phyloP scores from a whole-genome alignment of 2,797 vertebrate genomes.

The Micropoecilia bifurca region DNA sequence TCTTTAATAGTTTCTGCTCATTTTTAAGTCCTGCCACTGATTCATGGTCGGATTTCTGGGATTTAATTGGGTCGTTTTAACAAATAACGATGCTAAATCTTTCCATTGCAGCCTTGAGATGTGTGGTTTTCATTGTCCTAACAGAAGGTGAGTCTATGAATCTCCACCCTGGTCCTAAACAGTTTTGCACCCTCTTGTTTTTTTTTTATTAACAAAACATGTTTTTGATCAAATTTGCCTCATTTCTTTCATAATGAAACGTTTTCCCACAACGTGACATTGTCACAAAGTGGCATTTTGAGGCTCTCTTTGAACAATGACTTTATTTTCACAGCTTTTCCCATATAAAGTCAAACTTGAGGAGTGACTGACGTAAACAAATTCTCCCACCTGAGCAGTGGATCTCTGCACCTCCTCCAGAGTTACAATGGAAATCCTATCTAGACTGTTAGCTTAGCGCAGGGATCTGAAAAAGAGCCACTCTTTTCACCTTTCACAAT shows the following conservation, averaged over 20 bases:
- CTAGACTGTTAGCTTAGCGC: neutral
- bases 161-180: neutral
- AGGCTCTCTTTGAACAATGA: neutral
- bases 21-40: neutral
- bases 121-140: neutral
- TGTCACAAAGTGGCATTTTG: neutral
- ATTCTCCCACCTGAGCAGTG: neutral
- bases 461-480: too few species aligned
- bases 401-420: neutral
- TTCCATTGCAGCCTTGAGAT: neutral
- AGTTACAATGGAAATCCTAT: neutral
- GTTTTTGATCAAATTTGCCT: neutral
- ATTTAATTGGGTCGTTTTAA: neutral
- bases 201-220: neutral
- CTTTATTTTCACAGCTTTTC: neutral
- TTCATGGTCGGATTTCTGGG: neutral
- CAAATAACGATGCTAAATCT: neutral
- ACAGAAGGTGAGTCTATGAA: too few species aligned
- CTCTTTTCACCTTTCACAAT: too few species aligned
- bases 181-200: neutral
- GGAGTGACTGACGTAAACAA: neutral
- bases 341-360: neutral
- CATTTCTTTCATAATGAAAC: neutral
- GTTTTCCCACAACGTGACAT: neutral
- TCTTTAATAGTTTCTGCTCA: neutral